Base-by-base conservation (phyloP, 2,888 invertebrate genomes). In the Eugnorisma glareosa region DNA sequence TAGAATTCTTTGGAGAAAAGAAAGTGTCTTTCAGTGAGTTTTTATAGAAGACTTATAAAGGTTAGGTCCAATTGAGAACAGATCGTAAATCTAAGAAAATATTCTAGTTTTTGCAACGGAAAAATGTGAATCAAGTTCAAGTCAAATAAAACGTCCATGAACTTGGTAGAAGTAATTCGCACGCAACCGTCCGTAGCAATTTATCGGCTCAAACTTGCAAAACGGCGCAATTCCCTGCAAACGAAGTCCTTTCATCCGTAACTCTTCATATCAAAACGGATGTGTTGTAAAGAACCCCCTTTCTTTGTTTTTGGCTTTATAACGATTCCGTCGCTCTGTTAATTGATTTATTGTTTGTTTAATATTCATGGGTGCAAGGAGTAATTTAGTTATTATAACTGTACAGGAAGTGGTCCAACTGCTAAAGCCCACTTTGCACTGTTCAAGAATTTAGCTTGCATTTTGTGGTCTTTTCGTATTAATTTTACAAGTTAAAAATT, bases 121-220 rank as follows among this genome's bases (percentile, higher is more conserved):
- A 79, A 68, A 81, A 45, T 81, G 59, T 84, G 82, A 82, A 86
- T 85, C 81, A 86, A 91, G 89, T 91, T 87, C 86, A 87, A 83
- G 85, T 81, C 81, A 89, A 89, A 90, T 92, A 91, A 92, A 92
- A 86, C 90, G 89, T 89, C 91, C 83, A 90, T 90, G 90, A 93
- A 92, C 92, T 92, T 86, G 79, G 80, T 54, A 86, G 87, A 91
- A 92, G 93, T 93, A 92, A 93, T 93, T 93, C 91, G 89, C 91
- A 92, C 91, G 92, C 91, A 93, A 93, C 93, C 93, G 91, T 82
- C 90, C 92, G 91, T 92, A 91, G 90, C 91, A 93, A 93, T 94
- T 94, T 93, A 93, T 93, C 85, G 92, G 88, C 88, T 89, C 87
- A 91, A 93, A 94, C 91, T 93, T 90, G 88, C 86, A 91, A 90